Evolutionary conservation across 1,140 invertebrate genomes (phyloP).

Genomic region (Melitaea cinxia): DNA sequence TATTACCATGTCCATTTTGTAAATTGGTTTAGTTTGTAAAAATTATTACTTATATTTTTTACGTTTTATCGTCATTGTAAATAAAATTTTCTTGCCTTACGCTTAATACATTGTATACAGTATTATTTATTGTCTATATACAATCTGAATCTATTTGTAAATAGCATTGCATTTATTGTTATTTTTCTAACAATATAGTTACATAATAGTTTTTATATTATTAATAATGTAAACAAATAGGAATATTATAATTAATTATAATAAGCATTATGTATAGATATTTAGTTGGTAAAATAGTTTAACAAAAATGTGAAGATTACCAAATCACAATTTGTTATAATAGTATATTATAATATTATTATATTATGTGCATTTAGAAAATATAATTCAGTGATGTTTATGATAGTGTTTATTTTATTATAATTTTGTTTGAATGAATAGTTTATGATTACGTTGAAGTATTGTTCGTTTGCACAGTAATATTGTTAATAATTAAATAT

Average conservation of each 20-base stretch:
- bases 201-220: constrained; percentile 19
- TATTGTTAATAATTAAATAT: constrained; percentile 74
- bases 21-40: not conserved
- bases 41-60: constrained; percentile 10
- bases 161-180: constrained; percentile 30
- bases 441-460: constrained; percentile 73
- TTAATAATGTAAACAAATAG: constrained; percentile 17
- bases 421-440: constrained; percentile 74
- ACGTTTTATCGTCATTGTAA: constrained; percentile 22
- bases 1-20: constrained; percentile 3
- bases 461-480: constrained; percentile 70
- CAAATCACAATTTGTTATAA: constrained; percentile 64
- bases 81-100: constrained; percentile 46
- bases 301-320: constrained; percentile 57
- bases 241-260: constrained; percentile 16
- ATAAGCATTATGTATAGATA: constrained; percentile 23
- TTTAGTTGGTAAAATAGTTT: constrained; percentile 14
- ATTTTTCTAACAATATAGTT: constrained; percentile 5
- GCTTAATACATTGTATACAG: constrained; percentile 44
- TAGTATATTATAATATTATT: constrained; percentile 28
- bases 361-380: constrained; percentile 41
- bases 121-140: constrained; percentile 46
- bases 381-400: constrained; percentile 49
- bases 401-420: constrained; percentile 59
- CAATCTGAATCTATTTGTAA: constrained; percentile 37